Base-by-base conservation (phyloP, 2,113 vertebrate species). In the Pomatorhinus ruficollis region DNA sequence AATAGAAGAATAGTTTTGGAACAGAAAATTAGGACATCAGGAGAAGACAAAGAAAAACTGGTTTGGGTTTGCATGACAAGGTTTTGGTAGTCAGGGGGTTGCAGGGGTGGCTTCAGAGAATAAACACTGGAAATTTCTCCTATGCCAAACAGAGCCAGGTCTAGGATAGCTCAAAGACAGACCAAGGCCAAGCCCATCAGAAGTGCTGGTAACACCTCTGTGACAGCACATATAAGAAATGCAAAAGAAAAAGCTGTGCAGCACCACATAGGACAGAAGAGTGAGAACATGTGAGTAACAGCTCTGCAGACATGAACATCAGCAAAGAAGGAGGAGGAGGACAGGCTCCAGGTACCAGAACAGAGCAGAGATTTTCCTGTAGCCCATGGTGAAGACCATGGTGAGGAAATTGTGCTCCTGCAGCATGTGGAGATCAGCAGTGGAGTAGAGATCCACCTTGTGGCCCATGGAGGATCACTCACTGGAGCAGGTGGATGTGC, bases 351-450 rank as follows among this genome's bases (percentile, higher is more conserved):
- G 35, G 25, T 2, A 1, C 6, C 6, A 4, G 63, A 75, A 25
- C 3, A 7, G 40, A 70, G 33, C 25, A 52, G 52, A 33, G 4
- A 47, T 61, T 80, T 2, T 33, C 7, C 25, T 31, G 47, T 27
- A 66, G 56, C 5, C 10, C 0, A 0, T n/a, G 22, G 35, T 40
- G 17, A 45, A 66, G 37, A 23, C 11, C 30, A 21, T 33, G 20
- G 7, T 47, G 15, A 63, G 2, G 10, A 37, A 57, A 10, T 1
- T 16, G 30, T 47, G 3, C 20, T 2, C 23, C 23, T 57, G 42
- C 11, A 91, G 19, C 12, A 22, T 31, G 8, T 6, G 44, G 13
- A 82, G 18, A 3, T 9, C 17, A n/a, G 40, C 28, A 28, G 21
- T 17, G 35, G 21, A 39, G 31, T 28, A 79, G 24, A 79, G 14